Percentiles rank a stretch among this genome's conserved stretches.
Conservation (phyloP, 2,797 vertebrate genomes). For the Morelia viridis region DNA sequence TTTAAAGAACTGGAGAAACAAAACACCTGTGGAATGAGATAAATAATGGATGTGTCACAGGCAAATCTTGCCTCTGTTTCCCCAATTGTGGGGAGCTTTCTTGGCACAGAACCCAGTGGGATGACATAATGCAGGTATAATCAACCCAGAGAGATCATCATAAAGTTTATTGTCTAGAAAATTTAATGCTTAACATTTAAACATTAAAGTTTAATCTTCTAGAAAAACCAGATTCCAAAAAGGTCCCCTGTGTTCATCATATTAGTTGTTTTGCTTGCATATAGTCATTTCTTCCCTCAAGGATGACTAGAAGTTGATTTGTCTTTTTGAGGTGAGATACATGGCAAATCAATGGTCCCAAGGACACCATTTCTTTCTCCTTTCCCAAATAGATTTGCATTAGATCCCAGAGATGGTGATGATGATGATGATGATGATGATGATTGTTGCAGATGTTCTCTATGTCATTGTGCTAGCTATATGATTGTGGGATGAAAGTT, state of each 20-base stretch:
- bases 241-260: background rate
- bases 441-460: background rate
- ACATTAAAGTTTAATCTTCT: no score
- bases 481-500: background rate
- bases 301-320: background rate
- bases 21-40: conserved; percentile 23
- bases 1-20: conserved; percentile 25
- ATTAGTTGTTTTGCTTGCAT: background rate
- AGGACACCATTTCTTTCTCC: background rate
- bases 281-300: background rate
- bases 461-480: background rate
- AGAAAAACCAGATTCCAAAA: background rate
- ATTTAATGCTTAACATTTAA: no score
- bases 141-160: conserved; percentile 6
- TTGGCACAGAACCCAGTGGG: background rate
- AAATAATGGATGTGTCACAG: conserved; percentile 26
- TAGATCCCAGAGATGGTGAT: background rate
- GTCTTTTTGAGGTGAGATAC: background rate
- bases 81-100: conserved; percentile 19
- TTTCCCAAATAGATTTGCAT: background rate
- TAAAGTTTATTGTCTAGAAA: background rate
- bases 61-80: conserved; percentile 26
- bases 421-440: background rate
- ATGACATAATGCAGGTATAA: conserved; percentile 5
- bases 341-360: background rate